Evolutionary conservation across 2,797 vertebrate genomes (phyloP).

Genomic region (Merluccius polli): DNA sequence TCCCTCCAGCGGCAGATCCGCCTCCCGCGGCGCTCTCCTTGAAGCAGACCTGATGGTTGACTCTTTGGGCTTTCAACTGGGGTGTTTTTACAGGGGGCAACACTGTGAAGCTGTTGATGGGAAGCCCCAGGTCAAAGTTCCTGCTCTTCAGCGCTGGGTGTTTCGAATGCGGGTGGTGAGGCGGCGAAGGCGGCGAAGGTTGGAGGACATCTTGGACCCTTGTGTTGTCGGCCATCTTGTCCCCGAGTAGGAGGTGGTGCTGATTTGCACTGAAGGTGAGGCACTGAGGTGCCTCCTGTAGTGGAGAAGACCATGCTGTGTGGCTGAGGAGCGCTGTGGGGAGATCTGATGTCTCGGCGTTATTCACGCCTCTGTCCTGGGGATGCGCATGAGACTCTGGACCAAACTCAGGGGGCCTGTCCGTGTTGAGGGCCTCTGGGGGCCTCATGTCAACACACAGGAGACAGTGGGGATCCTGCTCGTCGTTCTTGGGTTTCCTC

Average conservation of each 20-base stretch:
- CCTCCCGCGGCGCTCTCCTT: conserved; percentile 14
- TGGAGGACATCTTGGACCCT: conserved; percentile 6
- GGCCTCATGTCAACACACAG: conserved; percentile 54
- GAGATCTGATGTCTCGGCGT: conserved; percentile 9
- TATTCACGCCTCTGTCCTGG: conserved; percentile 14
- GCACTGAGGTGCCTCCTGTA: conserved; percentile 21
- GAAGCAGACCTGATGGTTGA: conserved; percentile 6
- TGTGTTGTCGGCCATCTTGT: conserved; percentile 22
- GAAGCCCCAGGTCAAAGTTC: conserved; percentile 3
- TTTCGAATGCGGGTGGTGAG: neutral
- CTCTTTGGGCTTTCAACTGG: conserved; percentile 19
- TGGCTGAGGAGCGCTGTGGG: conserved; percentile 11
- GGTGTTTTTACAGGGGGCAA: conserved; percentile 63
- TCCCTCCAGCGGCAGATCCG: conserved; percentile 7
- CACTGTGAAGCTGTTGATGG: conserved; percentile 62
- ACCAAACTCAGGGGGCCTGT: conserved; percentile 26
- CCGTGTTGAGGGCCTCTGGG: conserved; percentile 26
- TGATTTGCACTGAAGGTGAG: neutral
- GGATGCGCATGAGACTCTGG: conserved; percentile 14
- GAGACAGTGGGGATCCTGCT: conserved; percentile 44
- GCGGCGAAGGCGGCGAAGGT: conserved; percentile 6
- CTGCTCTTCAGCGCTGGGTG: neutral
- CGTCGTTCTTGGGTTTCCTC: conserved; percentile 56
- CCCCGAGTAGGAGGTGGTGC: neutral
- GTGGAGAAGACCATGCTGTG: conserved; percentile 14